Evolutionary conservation across 2,888 invertebrate genomes (phyloP).

Genomic region (Buathra laborator): DNA sequence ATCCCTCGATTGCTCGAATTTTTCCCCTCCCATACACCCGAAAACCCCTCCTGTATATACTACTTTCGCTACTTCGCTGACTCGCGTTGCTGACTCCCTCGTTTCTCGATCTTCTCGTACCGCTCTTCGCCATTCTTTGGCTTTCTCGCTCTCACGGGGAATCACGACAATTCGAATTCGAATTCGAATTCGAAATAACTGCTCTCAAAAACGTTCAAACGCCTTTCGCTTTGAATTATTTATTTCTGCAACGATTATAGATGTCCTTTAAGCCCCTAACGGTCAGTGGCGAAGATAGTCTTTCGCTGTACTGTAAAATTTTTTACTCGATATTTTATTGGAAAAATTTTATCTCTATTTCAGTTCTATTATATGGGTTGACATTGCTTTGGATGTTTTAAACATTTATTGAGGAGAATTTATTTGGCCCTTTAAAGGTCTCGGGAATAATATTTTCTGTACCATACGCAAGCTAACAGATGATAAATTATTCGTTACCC

Average conservation of each 20-base stretch:
- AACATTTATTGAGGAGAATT: too few species aligned
- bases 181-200: not conserved
- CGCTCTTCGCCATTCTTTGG: not conserved
- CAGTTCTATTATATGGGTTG: too few species aligned
- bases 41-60: not conserved
- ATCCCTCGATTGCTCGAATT: constrained; percentile 69
- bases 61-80: not conserved
- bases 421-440: too few species aligned
- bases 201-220: not conserved
- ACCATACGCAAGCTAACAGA: too few species aligned
- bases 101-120: not conserved
- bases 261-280: too few species aligned
- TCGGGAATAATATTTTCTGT: too few species aligned
- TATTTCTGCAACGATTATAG: not conserved
- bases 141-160: not conserved
- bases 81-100: not conserved
- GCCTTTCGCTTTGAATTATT: not conserved
- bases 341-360: too few species aligned
- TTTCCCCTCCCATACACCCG: constrained; percentile 6
- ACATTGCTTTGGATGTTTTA: too few species aligned
- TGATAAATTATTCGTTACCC: too few species aligned
- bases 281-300: too few species aligned
- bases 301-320: too few species aligned
- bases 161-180: not conserved
- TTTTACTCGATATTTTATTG: too few species aligned